These are phyloP conservation scores for human (Homo sapiens) DNA, from an alignment of 2,113 vertebrate genomes.

Conservation along the genomic window GRCh38 chr1:213502001-213502500, in stretches of 20 bases:
- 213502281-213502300: background rate
- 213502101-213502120: background rate
- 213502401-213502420: background rate
- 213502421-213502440: background rate
- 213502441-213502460: background rate
- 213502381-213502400: background rate
- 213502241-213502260: background rate
- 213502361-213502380: background rate
- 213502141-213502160: background rate
- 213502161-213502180: background rate
- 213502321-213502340: background rate
- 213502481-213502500: background rate
- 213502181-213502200: background rate
- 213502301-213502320: background rate
- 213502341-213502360: background rate
- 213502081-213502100: background rate
- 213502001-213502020: background rate
- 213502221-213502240: background rate
- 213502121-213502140: background rate
- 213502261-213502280: background rate
- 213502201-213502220: background rate
- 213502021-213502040: background rate
- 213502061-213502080: background rate
- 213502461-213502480: background rate
- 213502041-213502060: background rate